Conservation (phyloP, 1,140 invertebrate species). For the Pogonomyrmex californicus region DNA sequence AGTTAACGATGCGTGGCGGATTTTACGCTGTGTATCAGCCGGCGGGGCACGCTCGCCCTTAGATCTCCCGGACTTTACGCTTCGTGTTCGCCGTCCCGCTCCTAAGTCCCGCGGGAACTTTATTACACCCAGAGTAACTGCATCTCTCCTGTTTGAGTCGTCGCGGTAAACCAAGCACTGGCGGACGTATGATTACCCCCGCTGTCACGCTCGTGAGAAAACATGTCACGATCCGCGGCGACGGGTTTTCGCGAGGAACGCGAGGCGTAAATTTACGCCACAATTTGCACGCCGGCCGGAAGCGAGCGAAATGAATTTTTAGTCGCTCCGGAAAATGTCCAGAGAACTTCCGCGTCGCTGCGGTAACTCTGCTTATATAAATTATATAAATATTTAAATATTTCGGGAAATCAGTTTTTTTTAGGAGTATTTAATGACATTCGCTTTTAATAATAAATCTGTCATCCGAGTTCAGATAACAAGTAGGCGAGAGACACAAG, state of each 20-base stretch:
- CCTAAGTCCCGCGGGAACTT: constrained; percentile 63
- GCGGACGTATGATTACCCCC: constrained; percentile 66
- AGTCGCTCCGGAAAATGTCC: not conserved
- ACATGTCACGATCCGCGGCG: constrained; percentile 71
- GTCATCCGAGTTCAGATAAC: not conserved
- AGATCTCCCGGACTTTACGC: constrained; percentile 67
- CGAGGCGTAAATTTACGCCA: constrained; percentile 65
- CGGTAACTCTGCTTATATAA: not conserved
- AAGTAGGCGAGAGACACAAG: not conserved
- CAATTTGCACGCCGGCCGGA: constrained; percentile 37
- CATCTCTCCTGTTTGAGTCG: constrained; percentile 66
- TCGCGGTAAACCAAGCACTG: constrained; percentile 61
- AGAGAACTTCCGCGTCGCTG: not conserved
- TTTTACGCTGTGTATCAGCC: constrained; percentile 77
- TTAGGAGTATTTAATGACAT: not conserved
- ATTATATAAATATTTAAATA: not conserved
- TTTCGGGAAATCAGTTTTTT: not conserved
- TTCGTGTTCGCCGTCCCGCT: constrained; percentile 47
- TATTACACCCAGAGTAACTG: constrained; percentile 68
- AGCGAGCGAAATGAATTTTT: constrained; percentile 33
- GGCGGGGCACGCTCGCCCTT: constrained; percentile 67
- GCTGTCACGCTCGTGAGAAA: constrained; percentile 67
- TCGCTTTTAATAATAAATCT: not conserved
- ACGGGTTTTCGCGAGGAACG: constrained; percentile 58
- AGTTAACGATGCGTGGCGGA: constrained; percentile 73